These are phyloP conservation scores for Neuroterus valhalla DNA, from an alignment of 1,140 invertebrate genomes.

Conservation along the genomic window DNA sequence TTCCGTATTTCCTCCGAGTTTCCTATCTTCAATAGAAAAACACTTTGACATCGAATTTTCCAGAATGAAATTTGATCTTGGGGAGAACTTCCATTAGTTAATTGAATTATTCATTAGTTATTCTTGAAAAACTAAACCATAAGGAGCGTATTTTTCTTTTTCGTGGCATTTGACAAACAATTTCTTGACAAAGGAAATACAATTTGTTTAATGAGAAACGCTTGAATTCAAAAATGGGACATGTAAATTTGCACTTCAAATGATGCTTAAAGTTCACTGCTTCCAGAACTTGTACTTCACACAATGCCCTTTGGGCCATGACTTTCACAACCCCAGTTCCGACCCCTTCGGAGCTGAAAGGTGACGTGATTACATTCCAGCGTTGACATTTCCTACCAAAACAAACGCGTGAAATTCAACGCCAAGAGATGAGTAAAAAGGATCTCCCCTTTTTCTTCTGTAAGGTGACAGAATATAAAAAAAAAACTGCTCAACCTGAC, in stretches of 20 bases:
- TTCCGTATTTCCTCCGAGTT: constrained; percentile 39
- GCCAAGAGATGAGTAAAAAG: background rate
- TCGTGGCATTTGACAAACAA: background rate
- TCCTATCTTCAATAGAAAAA: background rate
- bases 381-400: constrained; percentile 16
- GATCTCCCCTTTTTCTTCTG: background rate
- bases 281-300: constrained; percentile 13
- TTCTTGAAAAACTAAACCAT: background rate
- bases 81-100: too few species aligned
- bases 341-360: background rate
- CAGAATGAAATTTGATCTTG: too few species aligned
- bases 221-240: constrained; percentile 5
- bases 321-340: constrained; percentile 3
- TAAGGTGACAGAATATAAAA: background rate
- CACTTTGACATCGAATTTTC: background rate
- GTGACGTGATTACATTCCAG: constrained; percentile 25
- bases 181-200: background rate
- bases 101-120: background rate
- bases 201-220: background rate
- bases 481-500: background rate
- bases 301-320: constrained; percentile 15
- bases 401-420: constrained; percentile 26
- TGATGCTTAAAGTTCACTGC: constrained; percentile 10
- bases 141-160: background rate
- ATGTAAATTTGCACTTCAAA: constrained; percentile 10